Percentiles rank a stretch among this genome's conserved stretches.
phyloP scores from a whole-genome alignment of 2,113 vertebrate genomes.

The Cottus gobio region DNA sequence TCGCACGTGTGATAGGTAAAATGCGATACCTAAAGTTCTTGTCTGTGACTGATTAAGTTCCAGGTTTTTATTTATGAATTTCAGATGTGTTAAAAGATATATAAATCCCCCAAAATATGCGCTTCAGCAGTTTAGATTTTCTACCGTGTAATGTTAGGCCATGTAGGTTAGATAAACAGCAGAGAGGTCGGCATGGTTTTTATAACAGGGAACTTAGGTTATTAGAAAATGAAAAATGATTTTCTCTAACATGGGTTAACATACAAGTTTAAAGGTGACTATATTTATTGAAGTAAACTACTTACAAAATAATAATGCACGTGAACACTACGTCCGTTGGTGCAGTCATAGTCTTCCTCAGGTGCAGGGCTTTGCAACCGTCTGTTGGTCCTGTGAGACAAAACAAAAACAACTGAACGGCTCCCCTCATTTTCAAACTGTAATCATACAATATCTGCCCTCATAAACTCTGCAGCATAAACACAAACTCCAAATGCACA shows the following conservation, averaged over 20 bases:
- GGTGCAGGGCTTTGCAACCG: constrained; percentile 13
- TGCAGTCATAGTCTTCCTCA: constrained; percentile 2
- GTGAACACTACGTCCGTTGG: background rate
- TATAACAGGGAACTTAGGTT: background rate
- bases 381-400: constrained; percentile 49
- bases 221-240: background rate
- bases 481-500: constrained; percentile 4
- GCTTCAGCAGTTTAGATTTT: background rate
- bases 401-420: constrained; percentile 60
- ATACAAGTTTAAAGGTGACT: background rate
- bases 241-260: background rate
- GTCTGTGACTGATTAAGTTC: background rate
- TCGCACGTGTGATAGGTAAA: background rate
- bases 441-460: constrained; percentile 51
- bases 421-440: constrained; percentile 13
- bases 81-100: background rate
- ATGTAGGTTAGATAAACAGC: constrained; percentile 10
- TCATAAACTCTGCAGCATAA: constrained; percentile 37
- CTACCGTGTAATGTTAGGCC: background rate
- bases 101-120: background rate
- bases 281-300: background rate
- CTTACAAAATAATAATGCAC: background rate
- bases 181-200: background rate
- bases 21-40: background rate
- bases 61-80: background rate